phyloP scores from a whole-genome alignment of 2,113 vertebrate genomes.

The Girardinichthys multiradiatus region DNA sequence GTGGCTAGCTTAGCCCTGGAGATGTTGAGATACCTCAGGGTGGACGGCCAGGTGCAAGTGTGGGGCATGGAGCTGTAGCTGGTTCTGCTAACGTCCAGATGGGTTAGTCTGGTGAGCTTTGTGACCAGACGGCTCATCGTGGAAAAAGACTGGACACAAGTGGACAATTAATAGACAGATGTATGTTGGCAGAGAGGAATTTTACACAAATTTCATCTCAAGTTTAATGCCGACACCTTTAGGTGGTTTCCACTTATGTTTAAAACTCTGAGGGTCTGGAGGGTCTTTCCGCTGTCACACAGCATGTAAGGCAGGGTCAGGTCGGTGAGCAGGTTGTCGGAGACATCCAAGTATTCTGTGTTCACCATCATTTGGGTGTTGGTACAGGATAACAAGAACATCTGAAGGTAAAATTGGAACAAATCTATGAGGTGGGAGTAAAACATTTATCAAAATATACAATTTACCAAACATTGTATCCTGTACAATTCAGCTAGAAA shows the following conservation, averaged over 20 bases:
- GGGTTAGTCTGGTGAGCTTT: conserved; percentile 76
- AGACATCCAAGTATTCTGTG: conserved; percentile 64
- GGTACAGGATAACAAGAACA: conserved; percentile 48
- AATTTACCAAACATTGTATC: no score
- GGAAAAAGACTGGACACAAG: conserved; percentile 53
- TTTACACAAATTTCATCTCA: rapidly evolving
- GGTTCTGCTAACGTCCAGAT: conserved; percentile 85
- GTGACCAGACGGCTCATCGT: conserved; percentile 44
- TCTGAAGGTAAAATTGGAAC: conserved; percentile 21
- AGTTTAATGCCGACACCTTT: conserved; percentile 36
- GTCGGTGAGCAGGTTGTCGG: conserved; percentile 67
- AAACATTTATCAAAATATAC: no score
- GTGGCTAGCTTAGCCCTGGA: conserved; percentile 78
- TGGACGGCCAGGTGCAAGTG: conserved; percentile 82
- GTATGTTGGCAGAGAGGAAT: not conserved
- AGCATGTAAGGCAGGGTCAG: conserved; percentile 43
- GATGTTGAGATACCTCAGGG: conserved; percentile 84
- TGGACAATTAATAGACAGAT: not conserved
- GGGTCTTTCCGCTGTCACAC: not conserved
- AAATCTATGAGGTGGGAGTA: not conserved
- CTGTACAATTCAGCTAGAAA: no score
- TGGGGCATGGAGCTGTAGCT: conserved; percentile 78
- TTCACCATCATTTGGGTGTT: conserved; percentile 19
- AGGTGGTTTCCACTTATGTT: conserved; percentile 65
- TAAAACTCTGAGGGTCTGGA: conserved; percentile 53